Base-by-base conservation (phyloP, 2,797 vertebrate species). In the Cetoscarus ocellatus region DNA sequence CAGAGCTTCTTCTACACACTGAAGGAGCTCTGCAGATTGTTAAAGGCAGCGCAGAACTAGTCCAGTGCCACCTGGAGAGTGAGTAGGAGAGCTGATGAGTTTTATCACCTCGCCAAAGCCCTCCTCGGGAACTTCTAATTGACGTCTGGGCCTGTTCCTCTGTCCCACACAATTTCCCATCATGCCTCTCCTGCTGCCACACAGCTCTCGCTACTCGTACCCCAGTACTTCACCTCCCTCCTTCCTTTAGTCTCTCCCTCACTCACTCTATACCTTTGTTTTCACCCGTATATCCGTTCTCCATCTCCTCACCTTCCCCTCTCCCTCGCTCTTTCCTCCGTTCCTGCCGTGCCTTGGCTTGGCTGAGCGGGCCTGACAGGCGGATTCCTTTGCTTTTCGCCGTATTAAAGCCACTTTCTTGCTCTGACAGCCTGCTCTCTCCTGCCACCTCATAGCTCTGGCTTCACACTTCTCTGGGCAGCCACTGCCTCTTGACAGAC, bases 381-480 rank as follows among this genome's bases (percentile, higher is more conserved):
- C 96, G 98, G 98, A 99, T 99, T 99, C 97, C 97, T 99, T 99
- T 98, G 97, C 97, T 99, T 99, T 98, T 97, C 96, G 95, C 96
- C 94, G 94, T 98, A 99, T 99, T 99, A 99, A 99, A 99, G 97
- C 96, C 97, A 99, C 97, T 99, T 99, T 98, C 97, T 96, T 93
- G 96, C 97, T 96, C 97, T 99, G 98, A 99, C 98, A 99, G 98
- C 96, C 96, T 97, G 98, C 96, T 99, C 97, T 98, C 96, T 97
- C 97, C 97, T 97, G 98, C 98, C 98, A 99, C 97, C 98, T 97
- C 96, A 96, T 96, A 97, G 96, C 96, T 97, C 93, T 85, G 95
- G 95, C 96, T 99, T 99, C 98, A 99, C 98, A 99, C 98, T 98
- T 98, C 97, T 98, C 96, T 97, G 97, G 97, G 97, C 97, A 99